A percentile compares a stretch with the other conserved stretches of the same genome.
phyloP scores from a whole-genome alignment of 2,888 invertebrate species.

The Diadegma fenestrale region DNA sequence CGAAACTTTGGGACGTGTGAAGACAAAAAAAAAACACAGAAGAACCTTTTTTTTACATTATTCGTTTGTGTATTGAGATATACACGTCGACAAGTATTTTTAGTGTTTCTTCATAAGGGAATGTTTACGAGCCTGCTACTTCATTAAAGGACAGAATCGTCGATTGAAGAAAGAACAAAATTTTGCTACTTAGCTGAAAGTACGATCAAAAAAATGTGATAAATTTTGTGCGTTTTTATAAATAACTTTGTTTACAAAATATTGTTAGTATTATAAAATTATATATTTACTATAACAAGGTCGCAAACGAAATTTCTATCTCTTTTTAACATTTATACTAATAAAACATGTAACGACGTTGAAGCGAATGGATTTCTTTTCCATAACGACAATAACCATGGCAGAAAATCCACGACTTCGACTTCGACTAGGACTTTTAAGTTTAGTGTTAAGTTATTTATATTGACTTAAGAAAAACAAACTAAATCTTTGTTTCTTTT shows the following conservation, averaged over 20 bases:
- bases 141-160: too few species aligned
- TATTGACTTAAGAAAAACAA: conserved; percentile 13
- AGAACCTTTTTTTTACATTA: not conserved
- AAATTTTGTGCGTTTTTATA: conserved; percentile 39
- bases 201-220: conserved; percentile 59
- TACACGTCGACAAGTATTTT: not conserved
- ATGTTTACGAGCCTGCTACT: conserved; percentile 10
- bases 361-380: not conserved
- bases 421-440: conserved; percentile 14
- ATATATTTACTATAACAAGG: not conserved
- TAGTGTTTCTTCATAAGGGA: conserved; percentile 13
- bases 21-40: not conserved
- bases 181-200: conserved; percentile 33
- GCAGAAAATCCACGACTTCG: not conserved
- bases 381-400: not conserved
- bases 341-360: not conserved
- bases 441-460: conserved; percentile 58
- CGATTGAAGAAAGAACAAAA: conserved; percentile 7
- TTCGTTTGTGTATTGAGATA: not conserved
- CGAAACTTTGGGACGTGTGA: not conserved
- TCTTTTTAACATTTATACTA: not conserved
- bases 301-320: not conserved
- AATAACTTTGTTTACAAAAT: conserved; percentile 1
- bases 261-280: conserved; percentile 5
- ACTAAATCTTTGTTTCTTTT: conserved; percentile 8